Conservation (phyloP, 2,797 vertebrate genomes). For the Sebastes steindachneri region DNA sequence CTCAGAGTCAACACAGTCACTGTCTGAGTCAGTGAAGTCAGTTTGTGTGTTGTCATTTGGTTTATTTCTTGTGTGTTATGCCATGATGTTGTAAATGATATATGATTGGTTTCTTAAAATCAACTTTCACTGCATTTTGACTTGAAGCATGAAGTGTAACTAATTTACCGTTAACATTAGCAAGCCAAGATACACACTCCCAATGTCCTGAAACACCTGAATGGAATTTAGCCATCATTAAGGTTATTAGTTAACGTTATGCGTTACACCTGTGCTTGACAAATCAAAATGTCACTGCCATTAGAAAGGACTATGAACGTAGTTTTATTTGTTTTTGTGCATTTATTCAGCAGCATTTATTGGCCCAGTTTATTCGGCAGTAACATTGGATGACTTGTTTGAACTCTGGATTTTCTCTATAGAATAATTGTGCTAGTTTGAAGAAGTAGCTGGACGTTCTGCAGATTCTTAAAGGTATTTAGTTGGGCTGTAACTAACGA, state of each 20-base stretch:
- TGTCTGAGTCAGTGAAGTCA: background rate
- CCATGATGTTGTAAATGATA: background rate
- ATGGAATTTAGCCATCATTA: background rate
- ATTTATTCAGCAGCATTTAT: background rate
- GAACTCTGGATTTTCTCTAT: background rate
- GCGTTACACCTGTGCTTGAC: background rate
- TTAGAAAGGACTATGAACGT: background rate
- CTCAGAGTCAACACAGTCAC: background rate
- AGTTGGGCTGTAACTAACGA: no score
- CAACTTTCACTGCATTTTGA: background rate
- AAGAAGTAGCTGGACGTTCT: background rate
- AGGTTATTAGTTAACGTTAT: background rate
- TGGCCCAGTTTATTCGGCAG: background rate
- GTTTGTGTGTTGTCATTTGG: background rate
- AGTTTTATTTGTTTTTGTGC: background rate
- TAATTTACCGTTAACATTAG: background rate
- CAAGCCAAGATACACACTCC: background rate
- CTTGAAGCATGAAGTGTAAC: background rate
- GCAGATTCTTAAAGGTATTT: background rate
- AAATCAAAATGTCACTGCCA: background rate
- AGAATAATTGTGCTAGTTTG: background rate
- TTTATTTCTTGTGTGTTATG: background rate
- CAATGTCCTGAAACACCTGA: background rate
- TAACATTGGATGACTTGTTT: background rate
- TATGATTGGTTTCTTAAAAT: background rate